phyloP scores from a whole-genome alignment of 2,888 invertebrate species.

The Caenorhabditis drosophilae region DNA sequence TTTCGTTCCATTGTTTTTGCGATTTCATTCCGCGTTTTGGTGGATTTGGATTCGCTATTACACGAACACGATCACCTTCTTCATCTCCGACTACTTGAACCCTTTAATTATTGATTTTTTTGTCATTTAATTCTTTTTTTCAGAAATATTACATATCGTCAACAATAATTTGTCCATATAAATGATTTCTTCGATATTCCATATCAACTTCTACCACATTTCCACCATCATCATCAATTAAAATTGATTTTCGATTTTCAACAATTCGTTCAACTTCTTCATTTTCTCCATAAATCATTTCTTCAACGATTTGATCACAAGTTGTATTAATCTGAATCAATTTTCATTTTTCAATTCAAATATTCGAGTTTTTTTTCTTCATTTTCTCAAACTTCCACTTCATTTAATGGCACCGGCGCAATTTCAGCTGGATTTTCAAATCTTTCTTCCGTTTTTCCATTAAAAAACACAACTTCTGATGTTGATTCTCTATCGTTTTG shows the following conservation, averaged over 20 bases:
- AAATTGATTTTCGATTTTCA: neutral
- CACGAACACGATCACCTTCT: slow-evolving; percentile 29
- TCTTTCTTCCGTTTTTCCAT: too few species aligned
- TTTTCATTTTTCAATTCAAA: too few species aligned
- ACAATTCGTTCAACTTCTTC: neutral
- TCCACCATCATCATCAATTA: neutral
- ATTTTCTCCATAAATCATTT: neutral
- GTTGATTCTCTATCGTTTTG: neutral
- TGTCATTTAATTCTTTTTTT: neutral
- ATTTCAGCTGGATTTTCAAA: too few species aligned
- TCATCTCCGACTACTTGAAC: slow-evolving; percentile 14
- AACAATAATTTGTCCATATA: slow-evolving; percentile 23
- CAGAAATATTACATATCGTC: slow-evolving; percentile 12
- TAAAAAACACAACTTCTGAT: neutral
- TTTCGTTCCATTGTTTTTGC: slow-evolving; percentile 9
- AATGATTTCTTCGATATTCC: slow-evolving; percentile 3
- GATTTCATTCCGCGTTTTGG: slow-evolving; percentile 31
- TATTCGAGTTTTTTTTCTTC: neutral
- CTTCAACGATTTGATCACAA: neutral
- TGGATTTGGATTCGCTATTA: slow-evolving; percentile 39
- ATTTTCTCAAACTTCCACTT: slow-evolving; percentile 2
- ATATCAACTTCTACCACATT: too few species aligned
- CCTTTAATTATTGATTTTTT: neutral
- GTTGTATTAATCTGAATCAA: slow-evolving; percentile 6
- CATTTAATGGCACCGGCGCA: slow-evolving; percentile 4